Evolutionary conservation across 2,113 vertebrate species (phyloP).

Genomic region (Protobothrops mucrosquamatus): DNA sequence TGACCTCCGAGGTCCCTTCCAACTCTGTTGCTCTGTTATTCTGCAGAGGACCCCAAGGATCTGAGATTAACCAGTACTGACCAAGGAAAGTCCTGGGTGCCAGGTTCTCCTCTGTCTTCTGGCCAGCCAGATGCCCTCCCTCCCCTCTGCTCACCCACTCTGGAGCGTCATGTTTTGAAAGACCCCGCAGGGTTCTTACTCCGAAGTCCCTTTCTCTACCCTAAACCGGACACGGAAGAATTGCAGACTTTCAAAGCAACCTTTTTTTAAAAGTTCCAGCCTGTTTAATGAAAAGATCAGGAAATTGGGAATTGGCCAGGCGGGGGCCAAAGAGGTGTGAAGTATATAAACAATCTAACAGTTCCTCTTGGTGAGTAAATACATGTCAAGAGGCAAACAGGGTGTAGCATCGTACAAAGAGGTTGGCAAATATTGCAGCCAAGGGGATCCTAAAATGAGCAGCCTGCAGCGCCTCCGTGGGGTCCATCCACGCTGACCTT

Average conservation of each 20-base stretch:
- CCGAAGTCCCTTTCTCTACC: not conserved
- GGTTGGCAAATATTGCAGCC: not conserved
- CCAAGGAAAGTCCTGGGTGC: no score
- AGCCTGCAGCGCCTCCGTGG: not conserved
- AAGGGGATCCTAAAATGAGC: not conserved
- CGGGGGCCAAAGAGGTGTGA: not conserved
- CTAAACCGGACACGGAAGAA: not conserved
- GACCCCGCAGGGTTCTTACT: not conserved
- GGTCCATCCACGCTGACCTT: not conserved
- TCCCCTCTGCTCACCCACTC: no score
- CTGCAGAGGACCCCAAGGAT: no score
- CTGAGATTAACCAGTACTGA: no score
- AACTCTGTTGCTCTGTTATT: no score
- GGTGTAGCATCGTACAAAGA: not conserved
- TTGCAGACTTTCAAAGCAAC: not conserved
- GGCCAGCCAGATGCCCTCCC: not conserved
- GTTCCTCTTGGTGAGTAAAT: not conserved
- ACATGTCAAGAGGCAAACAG: not conserved
- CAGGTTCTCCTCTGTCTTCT: not conserved
- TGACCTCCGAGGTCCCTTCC: no score
- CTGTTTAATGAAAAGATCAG: slow-evolving; percentile 16
- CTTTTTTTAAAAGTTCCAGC: not conserved
- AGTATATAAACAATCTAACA: not conserved
- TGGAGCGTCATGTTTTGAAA: no score
- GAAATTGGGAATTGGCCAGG: not conserved